Evolutionary conservation across 2,797 vertebrate species (phyloP), one percentile per base, ranked within the genome.

Genomic region (Lepilemur ruficaudatus): DNA sequence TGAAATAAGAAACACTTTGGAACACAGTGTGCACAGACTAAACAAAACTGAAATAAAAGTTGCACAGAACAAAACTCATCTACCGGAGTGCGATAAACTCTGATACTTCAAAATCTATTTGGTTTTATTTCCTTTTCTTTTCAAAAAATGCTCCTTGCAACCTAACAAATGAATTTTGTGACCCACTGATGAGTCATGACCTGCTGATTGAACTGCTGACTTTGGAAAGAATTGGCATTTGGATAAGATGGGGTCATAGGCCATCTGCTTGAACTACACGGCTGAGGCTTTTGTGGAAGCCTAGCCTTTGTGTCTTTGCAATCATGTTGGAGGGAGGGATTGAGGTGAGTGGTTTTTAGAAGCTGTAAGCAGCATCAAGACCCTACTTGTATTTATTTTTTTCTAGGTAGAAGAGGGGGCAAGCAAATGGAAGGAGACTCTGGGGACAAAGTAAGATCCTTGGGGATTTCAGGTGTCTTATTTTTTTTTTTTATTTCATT

Each of bases 1-100:
- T 48, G 35, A 96, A 80, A 50, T 43, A n/a, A 85, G 61, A 70
- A 63, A 57, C 28, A 20, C 13, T 2, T 10, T 30, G 20, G 15
- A 30, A 28, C 13, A 1, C 7, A 4, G 1, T 18, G 9, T 23
- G 10, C 0, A 2, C 2, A 57, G 61, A 89, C 43, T 28, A 48
- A 48, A 79, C 30, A 30, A 43, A 59, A 43, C 13, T 2, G 35
- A 70, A 65, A 35, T 65, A 12, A 38, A 70, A 25, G 23, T 12
- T 20, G 2, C 2, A 20, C 72, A 46, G 35, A 91, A 18, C 32
- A n/a, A 67, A 43, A 52, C 1, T 55, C 52, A 25, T 23, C 41
- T 43, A 35, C 23, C 18, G 38, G 12, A 23, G 12, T 25, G 13
- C 5, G 23, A 46, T 63, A 59, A 61, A 65, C 20, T 48, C 41